phyloP scores from a whole-genome alignment of 1,140 invertebrate genomes.

The Formica selysi region DNA sequence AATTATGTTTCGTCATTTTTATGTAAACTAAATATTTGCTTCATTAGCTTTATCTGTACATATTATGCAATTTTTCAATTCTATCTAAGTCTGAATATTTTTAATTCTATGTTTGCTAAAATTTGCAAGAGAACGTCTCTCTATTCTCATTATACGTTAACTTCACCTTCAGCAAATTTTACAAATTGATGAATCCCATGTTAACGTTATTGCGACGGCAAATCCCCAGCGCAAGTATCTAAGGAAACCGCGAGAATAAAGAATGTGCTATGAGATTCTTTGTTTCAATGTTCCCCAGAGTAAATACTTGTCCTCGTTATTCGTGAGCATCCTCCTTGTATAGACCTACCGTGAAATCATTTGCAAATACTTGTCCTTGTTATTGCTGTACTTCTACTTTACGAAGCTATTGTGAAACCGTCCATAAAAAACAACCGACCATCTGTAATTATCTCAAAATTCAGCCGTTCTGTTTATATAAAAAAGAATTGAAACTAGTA shows the following conservation, averaged over 20 bases:
- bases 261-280: constrained; percentile 71
- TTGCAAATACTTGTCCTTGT: constrained; percentile 72
- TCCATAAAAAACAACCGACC: constrained; percentile 36
- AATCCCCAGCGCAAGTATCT: constrained; percentile 36
- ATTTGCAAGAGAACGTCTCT: not conserved
- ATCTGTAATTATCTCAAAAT: constrained; percentile 52
- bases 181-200: constrained; percentile 64
- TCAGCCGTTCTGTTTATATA: not conserved
- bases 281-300: constrained; percentile 74
- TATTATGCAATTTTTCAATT: not conserved
- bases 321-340: constrained; percentile 55
- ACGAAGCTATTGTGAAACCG: constrained; percentile 39
- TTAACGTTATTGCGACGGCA: constrained; percentile 65
- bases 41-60: not conserved
- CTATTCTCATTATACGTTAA: not conserved
- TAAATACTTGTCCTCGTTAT: constrained; percentile 77
- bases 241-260: constrained; percentile 73
- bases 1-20: not conserved
- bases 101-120: not conserved
- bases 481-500: constrained; percentile 8
- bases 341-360: constrained; percentile 66
- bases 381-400: constrained; percentile 64
- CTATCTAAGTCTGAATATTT: not conserved
- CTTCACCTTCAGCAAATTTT: constrained; percentile 22
- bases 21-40: not conserved